Percentiles rank a stretch among this genome's conserved stretches.
These are phyloP conservation scores for Drosophila fuyamai DNA, from an alignment of 1,140 invertebrate genomes.

Conservation along the genomic window DNA sequence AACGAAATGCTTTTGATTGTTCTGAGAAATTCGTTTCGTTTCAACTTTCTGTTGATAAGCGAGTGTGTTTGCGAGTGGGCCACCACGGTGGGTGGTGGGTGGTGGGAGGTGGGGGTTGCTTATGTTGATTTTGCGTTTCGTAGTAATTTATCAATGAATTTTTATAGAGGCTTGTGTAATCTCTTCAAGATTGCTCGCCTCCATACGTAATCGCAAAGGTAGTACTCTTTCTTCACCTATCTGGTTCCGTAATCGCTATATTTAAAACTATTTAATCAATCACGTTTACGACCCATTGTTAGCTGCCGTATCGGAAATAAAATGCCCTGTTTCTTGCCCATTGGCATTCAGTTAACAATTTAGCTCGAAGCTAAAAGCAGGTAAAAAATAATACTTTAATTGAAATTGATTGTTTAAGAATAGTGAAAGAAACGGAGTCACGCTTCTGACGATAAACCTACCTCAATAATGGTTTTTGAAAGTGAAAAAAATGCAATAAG, in stretches of 20 bases:
- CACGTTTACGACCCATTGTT: slow-evolving; percentile 23
- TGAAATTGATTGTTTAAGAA: slow-evolving; percentile 4
- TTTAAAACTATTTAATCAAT: slow-evolving; percentile 57
- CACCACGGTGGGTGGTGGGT: slow-evolving; percentile 19
- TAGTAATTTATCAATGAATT: slow-evolving; percentile 80
- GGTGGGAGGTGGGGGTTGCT: slow-evolving; percentile 1
- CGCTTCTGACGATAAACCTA: slow-evolving; percentile 11
- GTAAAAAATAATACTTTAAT: slow-evolving; percentile 7
- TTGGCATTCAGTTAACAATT: slow-evolving; percentile 35
- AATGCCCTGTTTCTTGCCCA: slow-evolving; percentile 3
- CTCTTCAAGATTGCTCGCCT: slow-evolving; percentile 20
- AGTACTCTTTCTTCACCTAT: slow-evolving; percentile 16
- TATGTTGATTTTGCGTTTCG: slow-evolving; percentile 45
- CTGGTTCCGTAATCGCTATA: slow-evolving; percentile 60
- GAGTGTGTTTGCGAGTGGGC: slow-evolving; percentile 4
- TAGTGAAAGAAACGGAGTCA: not conserved
- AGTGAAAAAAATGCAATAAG: not conserved
- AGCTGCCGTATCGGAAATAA: slow-evolving; percentile 30
- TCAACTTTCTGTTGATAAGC: slow-evolving; percentile 63
- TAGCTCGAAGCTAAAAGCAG: not conserved
- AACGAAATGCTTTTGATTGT: slow-evolving; percentile 79
- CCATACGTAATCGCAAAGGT: slow-evolving; percentile 32
- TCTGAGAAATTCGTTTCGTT: slow-evolving; percentile 65
- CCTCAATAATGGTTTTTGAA: slow-evolving; percentile 10
- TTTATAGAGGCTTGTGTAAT: slow-evolving; percentile 42